Evolutionary conservation across 2,888 invertebrate genomes (phyloP), one percentile per base, ranked within the genome.

Genomic region (Antitype chi): DNA sequence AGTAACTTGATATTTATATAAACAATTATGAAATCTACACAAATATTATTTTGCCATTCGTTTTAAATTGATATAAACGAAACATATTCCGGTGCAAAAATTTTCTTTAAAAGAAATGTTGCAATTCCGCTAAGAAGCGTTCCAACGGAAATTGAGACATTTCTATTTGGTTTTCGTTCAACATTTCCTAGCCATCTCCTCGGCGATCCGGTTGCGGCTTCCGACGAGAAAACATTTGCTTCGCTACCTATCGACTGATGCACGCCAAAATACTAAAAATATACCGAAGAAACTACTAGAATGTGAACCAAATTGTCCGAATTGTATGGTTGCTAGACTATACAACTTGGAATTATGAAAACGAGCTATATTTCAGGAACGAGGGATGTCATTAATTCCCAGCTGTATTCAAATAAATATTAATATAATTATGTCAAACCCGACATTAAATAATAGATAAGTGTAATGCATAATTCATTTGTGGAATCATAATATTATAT

Each of bases 81-180:
- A 87, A 90, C 82, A 91, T 90, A 89, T 92, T 92, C 91, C 90
- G 79, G 89, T 88, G 86, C 85, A 89, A 89, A 89, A 91, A 86
- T 89, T 90, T 88, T 85, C 87, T 74, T 82, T 89, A 92, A 92
- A 93, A 93, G 89, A 93, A 91, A 91, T 89, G 86, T 89, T 89
- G 90, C 91, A 90, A 90, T 90, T 91, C 90, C 89, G 88, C 90
- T 90, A 91, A 93, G 93, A 91, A 94, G 90, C 92, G 90, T 91
- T 91, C 90, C 91, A 88, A 88, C 94, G 95, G 95, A 96, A 96
- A 95, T 96, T 94, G 94, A 95, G 94, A 95, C 94, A 93, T 95
- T 95, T 95, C 94, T 95, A 95, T 95, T 95, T 95, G 94, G 93
- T 94, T 93, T 94, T 94, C 94, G 93, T 93, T 94, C 89, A 93